These are phyloP conservation scores for Ashinkailepas kermadecensis DNA, from an alignment of 2,888 invertebrate genomes.

Conservation along the genomic window DNA sequence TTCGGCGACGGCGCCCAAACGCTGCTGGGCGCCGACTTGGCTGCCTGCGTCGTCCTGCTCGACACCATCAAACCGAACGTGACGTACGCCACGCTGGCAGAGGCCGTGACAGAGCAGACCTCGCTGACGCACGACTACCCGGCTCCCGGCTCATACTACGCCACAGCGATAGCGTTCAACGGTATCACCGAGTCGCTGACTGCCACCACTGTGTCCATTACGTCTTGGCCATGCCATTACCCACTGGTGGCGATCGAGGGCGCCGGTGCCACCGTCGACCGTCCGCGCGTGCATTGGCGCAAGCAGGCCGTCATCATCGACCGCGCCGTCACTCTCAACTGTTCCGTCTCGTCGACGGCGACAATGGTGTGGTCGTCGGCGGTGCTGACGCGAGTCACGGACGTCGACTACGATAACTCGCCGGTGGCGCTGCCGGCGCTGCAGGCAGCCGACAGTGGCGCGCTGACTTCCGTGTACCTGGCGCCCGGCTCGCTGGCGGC, in stretches of 20 bases:
- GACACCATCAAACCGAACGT: neutral
- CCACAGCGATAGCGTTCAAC: conserved; percentile 23
- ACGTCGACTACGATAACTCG: conserved; percentile 23
- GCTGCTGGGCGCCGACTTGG: neutral
- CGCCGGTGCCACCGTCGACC: conserved; percentile 21
- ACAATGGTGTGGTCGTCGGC: conserved; percentile 4
- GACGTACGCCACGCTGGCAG: neutral
- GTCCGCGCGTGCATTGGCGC: conserved; percentile 24
- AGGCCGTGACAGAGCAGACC: neutral
- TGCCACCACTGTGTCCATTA: conserved; percentile 21
- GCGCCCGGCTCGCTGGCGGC: conserved; percentile 16
- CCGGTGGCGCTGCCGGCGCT: conserved; percentile 24
- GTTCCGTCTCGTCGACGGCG: conserved; percentile 4
- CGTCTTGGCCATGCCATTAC: conserved; percentile 17
- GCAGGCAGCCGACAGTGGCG: neutral
- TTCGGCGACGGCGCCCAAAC: neutral
- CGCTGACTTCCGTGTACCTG: conserved; percentile 20
- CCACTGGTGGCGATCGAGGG: conserved; percentile 22
- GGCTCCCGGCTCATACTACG: conserved; percentile 2
- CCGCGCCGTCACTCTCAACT: conserved; percentile 23
- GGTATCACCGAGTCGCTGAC: conserved; percentile 24
- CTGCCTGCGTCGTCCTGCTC: neutral
- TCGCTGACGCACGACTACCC: conserved; percentile 15
- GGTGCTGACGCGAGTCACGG: neutral
- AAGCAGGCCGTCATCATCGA: conserved; percentile 22